Evolutionary conservation across 2,797 vertebrate species (phyloP).

Genomic region (Gobionotothen gibberifrons): DNA sequence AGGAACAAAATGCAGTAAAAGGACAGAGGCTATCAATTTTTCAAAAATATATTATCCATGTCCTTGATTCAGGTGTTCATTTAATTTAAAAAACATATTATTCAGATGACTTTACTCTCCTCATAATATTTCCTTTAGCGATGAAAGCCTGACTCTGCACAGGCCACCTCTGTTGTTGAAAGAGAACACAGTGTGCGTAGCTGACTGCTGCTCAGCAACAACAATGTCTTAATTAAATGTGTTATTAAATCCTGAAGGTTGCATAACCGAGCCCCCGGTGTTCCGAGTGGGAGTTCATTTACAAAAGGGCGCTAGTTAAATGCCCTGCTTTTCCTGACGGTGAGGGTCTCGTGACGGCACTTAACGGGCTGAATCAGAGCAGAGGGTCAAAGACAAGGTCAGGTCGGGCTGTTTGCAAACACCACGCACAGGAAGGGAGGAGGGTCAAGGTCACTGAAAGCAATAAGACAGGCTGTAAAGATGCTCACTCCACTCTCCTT

Average conservation of each 20-base stretch:
- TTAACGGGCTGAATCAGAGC: constrained; percentile 9
- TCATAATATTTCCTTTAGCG: not conserved
- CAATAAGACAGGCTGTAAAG: constrained; percentile 37
- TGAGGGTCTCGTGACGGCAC: constrained; percentile 48
- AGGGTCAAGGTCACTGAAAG: constrained; percentile 36
- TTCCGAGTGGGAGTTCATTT: constrained; percentile 60
- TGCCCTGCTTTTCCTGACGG: not conserved
- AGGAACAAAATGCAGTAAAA: constrained; percentile 6
- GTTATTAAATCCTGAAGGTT: constrained; percentile 61
- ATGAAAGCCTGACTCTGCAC: constrained; percentile 4
- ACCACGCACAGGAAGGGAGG: not conserved
- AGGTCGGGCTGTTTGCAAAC: constrained; percentile 1
- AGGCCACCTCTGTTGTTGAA: constrained; percentile 1
- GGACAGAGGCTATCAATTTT: not conserved
- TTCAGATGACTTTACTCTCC: constrained; percentile 13
- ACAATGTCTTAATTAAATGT: constrained; percentile 61
- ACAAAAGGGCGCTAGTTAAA: constrained; percentile 26
- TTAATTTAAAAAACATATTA: constrained; percentile 23
- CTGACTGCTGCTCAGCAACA: constrained; percentile 41
- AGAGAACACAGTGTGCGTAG: constrained; percentile 28
- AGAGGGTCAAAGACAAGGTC: not conserved
- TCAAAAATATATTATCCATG: constrained; percentile 13
- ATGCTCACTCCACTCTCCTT: constrained; percentile 20
- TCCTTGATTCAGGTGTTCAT: constrained; percentile 5
- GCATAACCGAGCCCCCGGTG: constrained; percentile 58